Conservation (phyloP, 2,888 invertebrate genomes). For the Zygaena filipendulae region DNA sequence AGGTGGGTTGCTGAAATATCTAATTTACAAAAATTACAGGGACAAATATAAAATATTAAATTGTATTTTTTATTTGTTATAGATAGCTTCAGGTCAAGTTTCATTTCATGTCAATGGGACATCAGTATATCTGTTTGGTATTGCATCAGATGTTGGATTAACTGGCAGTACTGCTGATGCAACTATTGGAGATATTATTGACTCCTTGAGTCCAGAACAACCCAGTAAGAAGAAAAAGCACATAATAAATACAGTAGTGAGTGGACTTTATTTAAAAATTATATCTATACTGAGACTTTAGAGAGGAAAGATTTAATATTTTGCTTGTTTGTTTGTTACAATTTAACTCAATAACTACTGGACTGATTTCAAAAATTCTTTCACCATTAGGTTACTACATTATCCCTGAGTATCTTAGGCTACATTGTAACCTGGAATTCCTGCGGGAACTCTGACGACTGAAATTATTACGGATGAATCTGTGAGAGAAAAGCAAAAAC, state of each 20-base stretch:
- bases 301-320: too few species aligned
- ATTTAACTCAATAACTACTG: too few species aligned
- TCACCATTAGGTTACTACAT: too few species aligned
- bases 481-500: too few species aligned
- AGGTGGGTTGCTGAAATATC: constrained; percentile 40
- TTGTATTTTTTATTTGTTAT: constrained; percentile 13
- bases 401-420: too few species aligned
- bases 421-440: too few species aligned
- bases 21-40: background rate
- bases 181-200: constrained; percentile 60
- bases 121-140: constrained; percentile 73
- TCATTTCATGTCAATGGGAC: constrained; percentile 76
- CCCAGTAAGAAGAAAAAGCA: constrained; percentile 52
- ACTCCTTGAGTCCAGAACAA: constrained; percentile 49
- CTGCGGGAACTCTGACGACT: too few species aligned
- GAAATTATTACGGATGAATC: too few species aligned
- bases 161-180: constrained; percentile 63
- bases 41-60: background rate
- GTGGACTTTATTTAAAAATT: constrained; percentile 16
- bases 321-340: too few species aligned
- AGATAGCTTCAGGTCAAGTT: constrained; percentile 78
- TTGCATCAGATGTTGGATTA: constrained; percentile 64
- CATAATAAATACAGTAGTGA: constrained; percentile 41
- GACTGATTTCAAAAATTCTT: too few species aligned
- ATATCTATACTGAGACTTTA: background rate